A percentile compares a stretch with the other conserved stretches of the same genome.
Conservation (phyloP, 2,113 vertebrate genomes). For the Grallaria varia region DNA sequence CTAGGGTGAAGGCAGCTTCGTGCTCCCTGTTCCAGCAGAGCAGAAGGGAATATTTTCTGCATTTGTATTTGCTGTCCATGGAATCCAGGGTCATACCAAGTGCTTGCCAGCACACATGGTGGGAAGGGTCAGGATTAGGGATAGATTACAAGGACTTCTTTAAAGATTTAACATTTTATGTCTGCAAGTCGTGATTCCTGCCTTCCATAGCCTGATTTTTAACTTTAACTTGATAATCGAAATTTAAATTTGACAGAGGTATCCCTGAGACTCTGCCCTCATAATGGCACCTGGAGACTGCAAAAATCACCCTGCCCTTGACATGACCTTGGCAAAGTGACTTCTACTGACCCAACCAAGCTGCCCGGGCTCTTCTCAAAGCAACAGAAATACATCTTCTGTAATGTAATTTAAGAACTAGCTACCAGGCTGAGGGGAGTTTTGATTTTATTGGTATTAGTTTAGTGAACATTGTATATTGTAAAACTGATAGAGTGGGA, state of each 20-base stretch:
- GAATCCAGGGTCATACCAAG: not conserved
- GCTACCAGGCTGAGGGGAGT: constrained; percentile 25
- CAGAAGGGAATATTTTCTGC: not conserved
- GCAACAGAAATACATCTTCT: constrained; percentile 37
- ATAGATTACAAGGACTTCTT: not conserved
- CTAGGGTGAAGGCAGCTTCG: not conserved
- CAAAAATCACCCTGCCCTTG: not conserved
- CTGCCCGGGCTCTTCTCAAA: not conserved
- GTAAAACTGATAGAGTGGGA: constrained; percentile 53
- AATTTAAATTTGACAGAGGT: not conserved
- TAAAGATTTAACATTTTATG: not conserved
- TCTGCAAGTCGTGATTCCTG: not conserved
- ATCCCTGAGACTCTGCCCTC: not conserved
- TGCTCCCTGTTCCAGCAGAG: not conserved
- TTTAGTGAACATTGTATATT: constrained; percentile 52
- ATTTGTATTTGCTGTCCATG: not conserved
- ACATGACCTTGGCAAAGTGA: constrained; percentile 15
- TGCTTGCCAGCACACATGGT: fast-evolving
- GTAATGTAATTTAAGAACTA: constrained; percentile 27
- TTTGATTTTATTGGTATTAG: constrained; percentile 55
- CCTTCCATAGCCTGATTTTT: not conserved
- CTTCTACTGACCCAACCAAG: not conserved
- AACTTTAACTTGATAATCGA: not conserved
- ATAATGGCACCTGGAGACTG: not conserved
- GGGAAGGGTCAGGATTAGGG: not conserved